These are phyloP conservation scores for Taurulus bubalis DNA, from an alignment of 2,113 vertebrate genomes.

Conservation along the genomic window DNA sequence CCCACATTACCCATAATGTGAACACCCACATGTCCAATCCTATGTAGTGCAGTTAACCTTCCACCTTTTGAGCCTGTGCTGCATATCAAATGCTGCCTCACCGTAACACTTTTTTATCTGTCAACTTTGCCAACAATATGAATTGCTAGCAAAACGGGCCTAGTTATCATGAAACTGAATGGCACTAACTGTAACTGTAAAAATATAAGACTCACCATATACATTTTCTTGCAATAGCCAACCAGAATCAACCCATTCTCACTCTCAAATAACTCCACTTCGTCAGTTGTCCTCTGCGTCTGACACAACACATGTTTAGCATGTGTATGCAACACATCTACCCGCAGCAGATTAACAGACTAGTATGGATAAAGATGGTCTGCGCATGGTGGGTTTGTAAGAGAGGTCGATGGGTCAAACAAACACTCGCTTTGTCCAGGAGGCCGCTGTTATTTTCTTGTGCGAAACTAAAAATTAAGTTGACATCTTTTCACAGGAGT, in stretches of 20 bases:
- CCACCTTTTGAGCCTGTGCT: constrained; percentile 18
- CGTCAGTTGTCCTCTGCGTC: too few relatives aligned
- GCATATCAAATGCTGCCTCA: constrained; percentile 26
- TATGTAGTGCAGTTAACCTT: constrained; percentile 49
- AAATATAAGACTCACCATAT: not conserved
- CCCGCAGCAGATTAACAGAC: too few relatives aligned
- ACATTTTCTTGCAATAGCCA: not conserved
- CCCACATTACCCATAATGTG: constrained; percentile 37
- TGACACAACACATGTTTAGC: too few relatives aligned
- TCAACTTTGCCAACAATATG: not conserved
- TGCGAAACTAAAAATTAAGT: not conserved
- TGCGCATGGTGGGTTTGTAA: not conserved
- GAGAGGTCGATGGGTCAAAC: not conserved
- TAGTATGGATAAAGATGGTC: not conserved
- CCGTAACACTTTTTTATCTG: not conserved
- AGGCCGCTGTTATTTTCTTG: not conserved
- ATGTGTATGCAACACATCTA: too few relatives aligned
- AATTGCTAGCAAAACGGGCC: not conserved
- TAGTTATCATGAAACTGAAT: not conserved
- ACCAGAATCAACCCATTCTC: not conserved
- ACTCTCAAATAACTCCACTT: not conserved
- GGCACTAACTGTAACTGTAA: not conserved
- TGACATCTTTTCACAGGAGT: not conserved
- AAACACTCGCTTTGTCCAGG: not conserved
- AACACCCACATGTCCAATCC: constrained; percentile 29